Evolutionary conservation across 2,113 vertebrate genomes (phyloP).

Genomic region (Nothoprocta perdicaria): DNA sequence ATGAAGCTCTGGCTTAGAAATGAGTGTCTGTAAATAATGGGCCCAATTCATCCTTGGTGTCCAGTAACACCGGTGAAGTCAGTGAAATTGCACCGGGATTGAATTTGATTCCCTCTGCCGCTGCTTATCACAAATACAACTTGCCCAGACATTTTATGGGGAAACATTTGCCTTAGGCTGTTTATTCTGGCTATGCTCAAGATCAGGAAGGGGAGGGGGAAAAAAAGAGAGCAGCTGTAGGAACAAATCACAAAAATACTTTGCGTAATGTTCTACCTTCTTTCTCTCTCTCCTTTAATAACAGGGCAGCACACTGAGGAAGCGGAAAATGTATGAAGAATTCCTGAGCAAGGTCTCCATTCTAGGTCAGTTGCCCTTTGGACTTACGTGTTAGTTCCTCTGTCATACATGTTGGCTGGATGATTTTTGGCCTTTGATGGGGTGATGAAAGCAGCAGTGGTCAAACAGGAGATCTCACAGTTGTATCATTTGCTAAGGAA

Average conservation of each 20-base stretch:
- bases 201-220: background rate
- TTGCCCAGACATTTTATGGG: slow-evolving; percentile 59
- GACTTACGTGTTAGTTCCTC: background rate
- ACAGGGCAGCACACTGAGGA: slow-evolving; percentile 95
- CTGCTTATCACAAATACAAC: slow-evolving; percentile 42
- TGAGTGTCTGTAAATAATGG: slow-evolving; percentile 15
- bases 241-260: slow-evolving; percentile 58
- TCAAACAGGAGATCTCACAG: background rate
- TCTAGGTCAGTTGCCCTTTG: slow-evolving; percentile 85
- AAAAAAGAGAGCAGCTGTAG: slow-evolving; percentile 38
- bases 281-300: slow-evolving; percentile 47
- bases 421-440: slow-evolving; percentile 19
- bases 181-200: slow-evolving; percentile 2
- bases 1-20: slow-evolving; percentile 16
- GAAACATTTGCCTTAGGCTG: slow-evolving; percentile 24
- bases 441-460: background rate
- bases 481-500: background rate
- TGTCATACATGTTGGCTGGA: background rate
- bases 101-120: slow-evolving; percentile 50
- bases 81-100: slow-evolving; percentile 31
- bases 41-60: background rate
- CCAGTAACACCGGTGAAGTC: slow-evolving; percentile 37
- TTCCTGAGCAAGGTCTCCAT: slow-evolving; percentile 98
- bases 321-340: slow-evolving; percentile 97
- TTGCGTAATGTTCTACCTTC: slow-evolving; percentile 1